Evolutionary conservation across 64 coral and sea anemone genomes (phyloP).

Genomic region (Trachythela sp.): DNA sequence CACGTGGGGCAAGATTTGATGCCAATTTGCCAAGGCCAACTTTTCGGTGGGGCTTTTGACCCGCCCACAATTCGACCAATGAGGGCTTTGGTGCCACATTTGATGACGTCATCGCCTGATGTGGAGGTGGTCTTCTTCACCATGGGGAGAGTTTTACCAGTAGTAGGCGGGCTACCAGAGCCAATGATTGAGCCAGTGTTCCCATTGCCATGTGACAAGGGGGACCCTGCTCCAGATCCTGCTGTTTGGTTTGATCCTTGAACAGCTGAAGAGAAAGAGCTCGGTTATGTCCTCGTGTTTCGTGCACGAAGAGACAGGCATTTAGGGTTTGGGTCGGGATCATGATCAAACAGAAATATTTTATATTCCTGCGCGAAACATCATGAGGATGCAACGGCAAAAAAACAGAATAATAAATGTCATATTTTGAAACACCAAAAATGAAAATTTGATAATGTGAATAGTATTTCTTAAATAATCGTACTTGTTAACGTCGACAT

Average conservation of each 20-base stretch:
- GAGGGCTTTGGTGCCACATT: not conserved
- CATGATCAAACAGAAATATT: too few species aligned
- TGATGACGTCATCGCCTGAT: not conserved
- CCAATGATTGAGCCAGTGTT: not conserved
- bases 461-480: too few species aligned
- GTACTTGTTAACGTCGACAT: too few species aligned
- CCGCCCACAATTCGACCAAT: not conserved
- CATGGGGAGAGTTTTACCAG: too few species aligned
- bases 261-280: not conserved
- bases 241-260: not conserved
- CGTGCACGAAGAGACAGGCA: too few species aligned
- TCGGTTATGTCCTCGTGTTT: too few species aligned
- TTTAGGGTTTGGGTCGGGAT: too few species aligned
- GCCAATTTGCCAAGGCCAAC: not conserved
- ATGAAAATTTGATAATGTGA: too few species aligned
- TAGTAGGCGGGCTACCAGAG: not conserved
- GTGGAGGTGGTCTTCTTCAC: not conserved
- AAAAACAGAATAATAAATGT: too few species aligned
- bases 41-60: not conserved
- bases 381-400: too few species aligned
- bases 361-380: too few species aligned
- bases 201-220: not conserved
- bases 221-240: not conserved
- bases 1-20: not conserved
- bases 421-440: too few species aligned